Base-by-base conservation (phyloP, 2,888 invertebrate species). In the Yponomeuta sedellus region DNA sequence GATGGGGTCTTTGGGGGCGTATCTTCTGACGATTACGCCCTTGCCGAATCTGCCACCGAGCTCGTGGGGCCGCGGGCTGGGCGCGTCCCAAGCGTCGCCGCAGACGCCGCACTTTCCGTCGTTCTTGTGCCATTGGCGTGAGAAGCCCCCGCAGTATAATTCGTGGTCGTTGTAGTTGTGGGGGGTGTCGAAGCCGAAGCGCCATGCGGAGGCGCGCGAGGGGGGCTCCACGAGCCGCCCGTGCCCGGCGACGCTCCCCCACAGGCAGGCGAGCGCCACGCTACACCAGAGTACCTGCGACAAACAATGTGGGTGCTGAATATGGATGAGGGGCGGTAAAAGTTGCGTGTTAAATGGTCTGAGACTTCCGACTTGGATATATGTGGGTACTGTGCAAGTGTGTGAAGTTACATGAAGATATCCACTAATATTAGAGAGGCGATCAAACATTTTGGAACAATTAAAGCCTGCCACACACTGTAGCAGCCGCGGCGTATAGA, bases 121-220 rank as follows among this genome's bases (percentile, higher is more conserved):
- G 77, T 97, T 97, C 67, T 88, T 93, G 74, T 94, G 93, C 95
- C 96, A 96, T 77, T 97, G 97, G 65, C 96, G 91, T n/a, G 94
- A 92, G 80, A 95, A 96, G 11, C 97, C 97, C 0, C 97, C 97
- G 80, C 97, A 97, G 85, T 95, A 97, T 5, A 95, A 92, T 78
- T 97, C 96, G 80, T 97, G 95, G 84, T 97, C 97, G 81, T 97
- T 97, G 87, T 97, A 97, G 83, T 97, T 96, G 76, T 95, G 95
- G 1, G 96, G 96, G 1, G 97, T 96, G 79, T 94, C 93, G 83
- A 97, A 97, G 67, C 97, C 97, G 84, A 94, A 97, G 71, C 97
- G 93, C 97, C 97, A 97, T 76, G 97, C 97, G 0, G 96, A 95
- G 8, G 96, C 96, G 68, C 97, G 92, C 65, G 96, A 96, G 1